Evolutionary conservation across 1,140 invertebrate genomes (phyloP).

Genomic region (Aphelinus atriplicis): DNA sequence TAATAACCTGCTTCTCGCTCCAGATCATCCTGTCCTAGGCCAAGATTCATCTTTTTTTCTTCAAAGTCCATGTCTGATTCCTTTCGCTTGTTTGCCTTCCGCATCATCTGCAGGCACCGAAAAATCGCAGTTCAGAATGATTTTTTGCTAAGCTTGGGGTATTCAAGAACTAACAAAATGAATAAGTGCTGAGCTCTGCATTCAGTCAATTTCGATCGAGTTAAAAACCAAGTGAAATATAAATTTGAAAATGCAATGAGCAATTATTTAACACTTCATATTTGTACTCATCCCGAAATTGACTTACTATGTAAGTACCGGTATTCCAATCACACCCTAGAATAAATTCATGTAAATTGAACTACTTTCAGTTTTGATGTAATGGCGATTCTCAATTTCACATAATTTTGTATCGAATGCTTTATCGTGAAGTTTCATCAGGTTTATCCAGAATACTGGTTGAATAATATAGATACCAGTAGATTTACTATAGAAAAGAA

Average conservation of each 20-base stretch:
- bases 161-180: not conserved
- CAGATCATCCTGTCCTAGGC: slow-evolving; percentile 83
- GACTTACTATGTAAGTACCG: no score
- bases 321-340: no score
- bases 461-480: no score
- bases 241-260: not conserved
- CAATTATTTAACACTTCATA: no score
- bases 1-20: slow-evolving; percentile 91
- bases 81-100: slow-evolving; percentile 91
- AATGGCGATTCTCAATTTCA: no score
- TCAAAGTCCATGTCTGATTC: slow-evolving; percentile 97
- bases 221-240: not conserved
- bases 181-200: not conserved
- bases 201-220: not conserved
- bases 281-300: no score
- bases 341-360: no score
- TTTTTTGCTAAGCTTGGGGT: not conserved
- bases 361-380: no score
- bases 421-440: no score
- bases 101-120: slow-evolving; percentile 72
- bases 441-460: no score
- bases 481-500: no score
- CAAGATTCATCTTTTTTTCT: slow-evolving; percentile 94
- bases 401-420: no score
- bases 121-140: not conserved